These are phyloP conservation scores for Teleiodes luculella DNA, from an alignment of 2,888 invertebrate species.

Conservation along the genomic window DNA sequence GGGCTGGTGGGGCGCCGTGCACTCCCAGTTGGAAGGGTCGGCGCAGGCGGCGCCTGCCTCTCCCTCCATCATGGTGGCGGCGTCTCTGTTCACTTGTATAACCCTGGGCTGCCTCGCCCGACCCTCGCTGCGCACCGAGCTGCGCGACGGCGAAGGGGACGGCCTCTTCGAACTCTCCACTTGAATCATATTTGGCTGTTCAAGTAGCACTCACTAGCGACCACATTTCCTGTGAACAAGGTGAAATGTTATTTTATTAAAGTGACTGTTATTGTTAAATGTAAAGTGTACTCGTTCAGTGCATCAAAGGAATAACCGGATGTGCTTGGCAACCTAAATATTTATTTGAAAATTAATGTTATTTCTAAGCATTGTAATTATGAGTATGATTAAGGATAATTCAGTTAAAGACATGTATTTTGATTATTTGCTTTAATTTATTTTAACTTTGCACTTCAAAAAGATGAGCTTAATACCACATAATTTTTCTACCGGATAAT, in stretches of 20 bases:
- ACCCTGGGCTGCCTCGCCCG: conserved; percentile 69
- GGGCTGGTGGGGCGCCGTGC: conserved; percentile 47
- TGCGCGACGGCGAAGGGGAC: conserved; percentile 72
- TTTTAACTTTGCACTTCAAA: too few relatives aligned
- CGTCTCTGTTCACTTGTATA: conserved; percentile 73
- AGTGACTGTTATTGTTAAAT: neutral
- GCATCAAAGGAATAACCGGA: neutral
- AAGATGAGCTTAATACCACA: too few relatives aligned
- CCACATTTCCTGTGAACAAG: conserved; percentile 14
- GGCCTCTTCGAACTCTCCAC: conserved; percentile 65
- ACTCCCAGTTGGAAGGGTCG: conserved; percentile 48
- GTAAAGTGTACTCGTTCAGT: neutral
- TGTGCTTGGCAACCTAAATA: neutral
- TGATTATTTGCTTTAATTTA: too few relatives aligned
- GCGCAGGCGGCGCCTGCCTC: conserved; percentile 37
- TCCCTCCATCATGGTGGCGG: conserved; percentile 71
- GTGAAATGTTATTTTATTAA: conserved; percentile 1
- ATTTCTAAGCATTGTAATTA: too few relatives aligned
- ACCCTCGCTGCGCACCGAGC: conserved; percentile 68
- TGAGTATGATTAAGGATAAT: too few relatives aligned
- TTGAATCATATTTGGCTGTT: conserved; percentile 58
- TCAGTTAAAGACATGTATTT: too few relatives aligned
- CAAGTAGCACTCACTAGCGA: neutral
- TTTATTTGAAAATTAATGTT: neutral
- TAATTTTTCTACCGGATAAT: too few relatives aligned